Base-by-base conservation (phyloP, 1,140 invertebrate genomes). In the Coboldia fuscipes region DNA sequence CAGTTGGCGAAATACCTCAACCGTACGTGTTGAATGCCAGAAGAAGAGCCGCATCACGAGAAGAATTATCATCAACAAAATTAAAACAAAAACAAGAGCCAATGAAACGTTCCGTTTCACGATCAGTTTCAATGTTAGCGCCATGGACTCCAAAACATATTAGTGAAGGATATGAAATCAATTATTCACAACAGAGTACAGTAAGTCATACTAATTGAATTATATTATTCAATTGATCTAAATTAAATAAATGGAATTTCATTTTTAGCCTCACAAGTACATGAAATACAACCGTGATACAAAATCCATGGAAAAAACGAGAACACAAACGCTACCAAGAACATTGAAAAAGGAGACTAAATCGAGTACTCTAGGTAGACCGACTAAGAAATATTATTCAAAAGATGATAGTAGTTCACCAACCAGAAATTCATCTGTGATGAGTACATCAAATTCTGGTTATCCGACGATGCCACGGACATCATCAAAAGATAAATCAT, bases 71-170 rank as follows among this genome's bases (percentile, higher is more conserved):
- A 3, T 67, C 65, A 4, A 46, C 58, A 15, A 65, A 64, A 49
- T 62, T 61, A 14, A 64, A 62, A 3, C 59, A 61, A 41, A 51
- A 57, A 14, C 43, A 45, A 39, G 21, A 29, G 5, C 65, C 69
- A 3, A 75, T 79, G 45, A 71, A 72, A 14, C 65, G 68, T 37
- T 79, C 71, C 13, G 68, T 82, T n/a, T 78, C 77, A 2, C 67
- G 80, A 24, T 82, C 77, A 20, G 78, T 84, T 38, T 82, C 78
- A 3, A 71, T 84, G 27, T 62, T 83, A 38, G 76, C 80, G 1
- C 80, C 81, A 1, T 85, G 80, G 79, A 72, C 71, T 36, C 80
- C 80, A 1, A 64, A 70, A 27, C 67, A 76, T 43, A 68, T 70
- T 42, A 62, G 64, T 39, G 75, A 79, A 44, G 66, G 66, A 31